Evolutionary conservation across 2,797 vertebrate species (phyloP).

Genomic region (Sphaeramia orbicularis): DNA sequence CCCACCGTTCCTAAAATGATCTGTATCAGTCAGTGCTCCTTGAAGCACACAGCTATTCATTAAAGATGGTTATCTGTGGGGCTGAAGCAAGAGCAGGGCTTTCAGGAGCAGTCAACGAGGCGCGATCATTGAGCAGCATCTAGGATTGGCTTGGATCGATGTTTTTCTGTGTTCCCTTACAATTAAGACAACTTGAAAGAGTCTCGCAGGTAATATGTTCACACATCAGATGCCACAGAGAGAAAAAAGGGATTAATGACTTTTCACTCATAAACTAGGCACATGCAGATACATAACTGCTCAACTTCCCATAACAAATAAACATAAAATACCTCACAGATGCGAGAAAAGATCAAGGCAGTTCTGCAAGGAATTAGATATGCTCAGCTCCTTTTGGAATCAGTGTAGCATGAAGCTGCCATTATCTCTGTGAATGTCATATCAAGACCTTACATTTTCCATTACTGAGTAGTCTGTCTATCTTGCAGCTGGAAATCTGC

Average conservation of each 20-base stretch:
- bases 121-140: constrained; percentile 71
- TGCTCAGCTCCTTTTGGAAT: constrained; percentile 54
- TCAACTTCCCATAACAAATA: constrained; percentile 53
- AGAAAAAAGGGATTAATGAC: constrained; percentile 48
- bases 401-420: constrained; percentile 60
- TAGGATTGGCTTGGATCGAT: constrained; percentile 45
- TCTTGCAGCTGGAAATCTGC: constrained; percentile 59
- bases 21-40: constrained; percentile 83
- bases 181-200: constrained; percentile 73
- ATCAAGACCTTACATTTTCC: constrained; percentile 64
- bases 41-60: constrained; percentile 87
- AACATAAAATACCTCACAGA: constrained; percentile 66
- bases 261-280: constrained; percentile 37
- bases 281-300: constrained; percentile 43
- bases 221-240: constrained; percentile 45
- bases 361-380: constrained; percentile 49
- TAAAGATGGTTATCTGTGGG: constrained; percentile 86
- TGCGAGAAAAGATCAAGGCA: constrained; percentile 73
- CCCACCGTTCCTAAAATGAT: constrained; percentile 83
- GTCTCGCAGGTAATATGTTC: constrained; percentile 56
- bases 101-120: constrained; percentile 73
- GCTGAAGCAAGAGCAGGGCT: constrained; percentile 73
- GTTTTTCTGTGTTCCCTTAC: constrained; percentile 53
- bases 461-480: constrained; percentile 51
- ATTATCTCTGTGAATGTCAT: constrained; percentile 70